These are phyloP conservation scores for Allygus modestus DNA, from an alignment of 2,888 invertebrate species.

Conservation along the genomic window DNA sequence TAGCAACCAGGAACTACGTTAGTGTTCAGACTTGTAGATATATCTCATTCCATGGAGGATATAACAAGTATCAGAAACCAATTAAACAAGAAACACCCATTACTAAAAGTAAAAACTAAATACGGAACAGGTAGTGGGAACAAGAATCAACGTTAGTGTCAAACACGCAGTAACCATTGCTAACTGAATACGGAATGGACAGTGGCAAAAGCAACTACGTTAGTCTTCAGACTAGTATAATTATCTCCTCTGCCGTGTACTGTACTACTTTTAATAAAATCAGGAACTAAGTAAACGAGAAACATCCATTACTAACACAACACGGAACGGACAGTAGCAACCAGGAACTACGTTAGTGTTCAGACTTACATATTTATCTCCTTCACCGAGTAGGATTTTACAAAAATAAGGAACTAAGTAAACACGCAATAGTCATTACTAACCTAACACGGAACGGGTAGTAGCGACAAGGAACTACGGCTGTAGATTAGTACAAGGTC, in stretches of 20 bases:
- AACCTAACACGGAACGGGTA: background rate
- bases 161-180: too few relatives aligned
- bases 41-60: too few relatives aligned
- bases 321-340: conserved; percentile 8
- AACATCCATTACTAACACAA: background rate
- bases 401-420: background rate
- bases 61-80: too few relatives aligned
- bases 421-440: background rate
- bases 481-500: conserved; percentile 6
- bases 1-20: background rate
- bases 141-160: too few relatives aligned
- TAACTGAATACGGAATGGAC: conserved; percentile 5
- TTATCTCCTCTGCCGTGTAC: too few relatives aligned
- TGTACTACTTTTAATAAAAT: too few relatives aligned
- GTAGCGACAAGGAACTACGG: conserved; percentile 25
- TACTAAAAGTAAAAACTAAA: background rate
- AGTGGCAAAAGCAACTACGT: background rate
- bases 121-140: background rate
- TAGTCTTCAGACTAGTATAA: too few relatives aligned
- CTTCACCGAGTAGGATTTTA: background rate
- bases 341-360: background rate
- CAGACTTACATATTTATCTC: background rate
- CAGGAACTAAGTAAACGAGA: too few relatives aligned
- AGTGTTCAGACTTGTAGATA: too few relatives aligned
- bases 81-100: too few relatives aligned